These are phyloP conservation scores for Onychorhynchus coronatus DNA, from an alignment of 2,113 vertebrate species.

Conservation along the genomic window DNA sequence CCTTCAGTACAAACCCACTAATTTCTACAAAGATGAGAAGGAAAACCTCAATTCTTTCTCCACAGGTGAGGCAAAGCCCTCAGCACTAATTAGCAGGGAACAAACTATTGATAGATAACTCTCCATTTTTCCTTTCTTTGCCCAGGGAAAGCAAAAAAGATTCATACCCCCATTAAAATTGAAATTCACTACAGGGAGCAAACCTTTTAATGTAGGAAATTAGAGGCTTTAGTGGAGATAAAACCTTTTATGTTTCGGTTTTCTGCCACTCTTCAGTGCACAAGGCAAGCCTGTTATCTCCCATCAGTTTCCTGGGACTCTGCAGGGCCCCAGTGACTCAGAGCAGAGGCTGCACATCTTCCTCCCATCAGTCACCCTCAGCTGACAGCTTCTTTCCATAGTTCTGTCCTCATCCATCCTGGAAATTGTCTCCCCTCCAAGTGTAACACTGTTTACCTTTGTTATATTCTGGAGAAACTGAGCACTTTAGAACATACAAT, in stretches of 20 bases:
- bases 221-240: background rate
- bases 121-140: background rate
- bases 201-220: background rate
- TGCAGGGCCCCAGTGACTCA: background rate
- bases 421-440: background rate
- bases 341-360: background rate
- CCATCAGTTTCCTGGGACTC: background rate
- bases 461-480: background rate
- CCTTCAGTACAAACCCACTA: background rate
- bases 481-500: background rate
- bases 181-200: background rate
- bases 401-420: background rate
- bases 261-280: background rate
- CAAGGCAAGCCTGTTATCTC: background rate
- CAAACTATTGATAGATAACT: background rate
- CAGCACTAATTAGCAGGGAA: background rate
- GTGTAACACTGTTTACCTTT: background rate
- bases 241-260: background rate
- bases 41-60: background rate
- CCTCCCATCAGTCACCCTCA: background rate
- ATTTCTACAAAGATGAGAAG: background rate
- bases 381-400: background rate
- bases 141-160: background rate
- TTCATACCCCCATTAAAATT: background rate
- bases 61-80: background rate